Conservation (phyloP, 2,797 vertebrate species). For the Acanthurus leucopareius region DNA sequence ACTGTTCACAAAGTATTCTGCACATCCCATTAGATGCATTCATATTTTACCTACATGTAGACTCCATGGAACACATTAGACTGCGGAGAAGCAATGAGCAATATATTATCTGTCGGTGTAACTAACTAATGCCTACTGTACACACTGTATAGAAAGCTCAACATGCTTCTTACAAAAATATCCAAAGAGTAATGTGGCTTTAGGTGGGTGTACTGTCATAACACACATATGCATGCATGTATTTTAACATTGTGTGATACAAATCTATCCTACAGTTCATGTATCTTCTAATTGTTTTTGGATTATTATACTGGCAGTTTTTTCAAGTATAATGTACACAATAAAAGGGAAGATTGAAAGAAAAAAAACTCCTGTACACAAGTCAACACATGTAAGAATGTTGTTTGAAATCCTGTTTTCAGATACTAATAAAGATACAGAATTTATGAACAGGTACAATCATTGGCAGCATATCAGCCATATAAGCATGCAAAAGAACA, state of each 20-base stretch:
- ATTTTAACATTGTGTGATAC: slow-evolving; percentile 41
- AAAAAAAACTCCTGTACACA: slow-evolving; percentile 50
- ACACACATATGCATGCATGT: slow-evolving; percentile 59
- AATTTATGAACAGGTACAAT: slow-evolving; percentile 55
- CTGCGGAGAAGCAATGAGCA: slow-evolving; percentile 30
- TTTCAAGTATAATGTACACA: slow-evolving; percentile 50
- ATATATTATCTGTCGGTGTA: slow-evolving; percentile 37
- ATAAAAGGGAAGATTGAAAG: slow-evolving; percentile 50
- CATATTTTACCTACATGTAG: slow-evolving; percentile 32
- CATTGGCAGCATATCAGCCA: slow-evolving; percentile 59
- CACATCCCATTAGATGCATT: slow-evolving; percentile 56
- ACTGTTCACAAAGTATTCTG: slow-evolving; percentile 62
- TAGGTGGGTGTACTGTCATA: slow-evolving; percentile 37
- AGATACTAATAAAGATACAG: slow-evolving; percentile 42
- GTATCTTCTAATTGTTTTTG: slow-evolving; percentile 36
- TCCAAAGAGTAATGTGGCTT: slow-evolving; percentile 48
- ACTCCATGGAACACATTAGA: slow-evolving; percentile 36
- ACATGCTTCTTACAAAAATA: slow-evolving; percentile 72
- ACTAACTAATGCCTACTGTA: slow-evolving; percentile 44
- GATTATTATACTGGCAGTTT: slow-evolving; percentile 57
- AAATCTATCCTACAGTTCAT: slow-evolving; percentile 52
- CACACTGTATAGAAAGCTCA: slow-evolving; percentile 62
- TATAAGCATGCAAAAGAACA: slow-evolving; percentile 69
- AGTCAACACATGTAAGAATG: slow-evolving; percentile 59
- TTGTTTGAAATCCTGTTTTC: slow-evolving; percentile 50